Conservation (phyloP, 2,797 vertebrate genomes). For the Capromys pilorides region DNA sequence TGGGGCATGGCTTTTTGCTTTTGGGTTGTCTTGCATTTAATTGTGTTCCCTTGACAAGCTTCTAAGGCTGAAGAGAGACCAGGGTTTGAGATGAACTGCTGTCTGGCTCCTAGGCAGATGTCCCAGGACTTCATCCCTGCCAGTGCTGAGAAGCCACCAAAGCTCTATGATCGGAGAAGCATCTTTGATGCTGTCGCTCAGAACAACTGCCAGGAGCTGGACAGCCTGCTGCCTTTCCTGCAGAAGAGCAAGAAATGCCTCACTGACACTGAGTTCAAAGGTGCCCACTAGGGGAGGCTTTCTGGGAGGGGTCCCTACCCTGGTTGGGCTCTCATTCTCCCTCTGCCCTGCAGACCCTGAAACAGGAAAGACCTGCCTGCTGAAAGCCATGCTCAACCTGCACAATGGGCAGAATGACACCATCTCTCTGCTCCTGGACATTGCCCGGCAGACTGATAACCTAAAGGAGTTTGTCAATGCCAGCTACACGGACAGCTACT, state of each 20-base stretch:
- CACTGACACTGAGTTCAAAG: constrained; percentile 88
- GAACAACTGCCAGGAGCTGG: constrained; percentile 85
- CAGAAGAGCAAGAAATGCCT: constrained; percentile 86
- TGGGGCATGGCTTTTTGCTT: not conserved
- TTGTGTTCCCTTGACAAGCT: not conserved
- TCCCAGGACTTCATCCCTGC: constrained; percentile 80
- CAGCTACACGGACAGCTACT: constrained; percentile 91
- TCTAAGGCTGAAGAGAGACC: not conserved
- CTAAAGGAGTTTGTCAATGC: constrained; percentile 91
- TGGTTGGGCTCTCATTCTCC: not conserved
- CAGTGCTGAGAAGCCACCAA: constrained; percentile 81
- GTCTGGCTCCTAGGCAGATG: constrained; percentile 73
- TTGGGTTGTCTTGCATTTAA: not conserved
- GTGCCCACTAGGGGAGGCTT: constrained; percentile 59
- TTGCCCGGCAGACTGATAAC: constrained; percentile 91
- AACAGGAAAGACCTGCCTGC: constrained; percentile 92
- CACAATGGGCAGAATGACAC: constrained; percentile 90
- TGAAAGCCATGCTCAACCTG: constrained; percentile 96
- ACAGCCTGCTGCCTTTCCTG: constrained; percentile 86
- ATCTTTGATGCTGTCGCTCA: constrained; percentile 88
- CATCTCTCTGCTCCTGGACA: constrained; percentile 89
- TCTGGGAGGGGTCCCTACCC: rapidly evolving
- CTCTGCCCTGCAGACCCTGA: constrained; percentile 87
- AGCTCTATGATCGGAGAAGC: constrained; percentile 86
- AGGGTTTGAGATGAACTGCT: not conserved